phyloP scores from a whole-genome alignment of 2,113 vertebrate species.

The Podiceps cristatus region DNA sequence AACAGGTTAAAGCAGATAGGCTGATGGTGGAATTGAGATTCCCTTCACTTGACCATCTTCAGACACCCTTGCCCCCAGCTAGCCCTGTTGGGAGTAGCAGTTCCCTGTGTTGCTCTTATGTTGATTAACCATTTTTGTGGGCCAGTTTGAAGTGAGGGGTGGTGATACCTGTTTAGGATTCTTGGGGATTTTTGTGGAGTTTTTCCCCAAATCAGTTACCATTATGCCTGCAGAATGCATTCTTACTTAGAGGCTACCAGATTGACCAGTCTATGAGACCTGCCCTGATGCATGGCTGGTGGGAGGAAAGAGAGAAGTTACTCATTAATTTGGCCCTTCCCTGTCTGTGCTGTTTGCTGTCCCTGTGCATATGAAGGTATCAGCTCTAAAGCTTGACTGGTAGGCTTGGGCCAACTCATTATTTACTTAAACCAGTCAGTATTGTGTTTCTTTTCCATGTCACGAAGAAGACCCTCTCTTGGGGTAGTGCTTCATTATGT shows the following conservation, averaged over 20 bases:
- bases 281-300: not conserved
- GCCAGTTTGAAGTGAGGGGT: not conserved
- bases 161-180: not conserved
- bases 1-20: not conserved
- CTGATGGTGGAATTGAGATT: not conserved
- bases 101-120: not conserved
- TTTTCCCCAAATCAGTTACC: not conserved
- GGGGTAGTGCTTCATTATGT: not conserved
- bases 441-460: not conserved
- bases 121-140: not conserved
- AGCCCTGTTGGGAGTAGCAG: fast-evolving
- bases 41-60: not conserved
- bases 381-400: not conserved
- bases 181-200: too few relatives aligned
- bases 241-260: not conserved
- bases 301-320: not conserved
- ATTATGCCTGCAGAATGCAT: too few relatives aligned
- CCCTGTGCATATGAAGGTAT: not conserved
- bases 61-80: not conserved
- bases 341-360: not conserved
- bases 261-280: not conserved
- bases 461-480: not conserved
- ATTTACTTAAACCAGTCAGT: not conserved
- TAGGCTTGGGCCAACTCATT: not conserved
- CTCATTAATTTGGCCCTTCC: not conserved